Conservation (phyloP, 2,888 invertebrate species). For the Resseliella maxima region DNA sequence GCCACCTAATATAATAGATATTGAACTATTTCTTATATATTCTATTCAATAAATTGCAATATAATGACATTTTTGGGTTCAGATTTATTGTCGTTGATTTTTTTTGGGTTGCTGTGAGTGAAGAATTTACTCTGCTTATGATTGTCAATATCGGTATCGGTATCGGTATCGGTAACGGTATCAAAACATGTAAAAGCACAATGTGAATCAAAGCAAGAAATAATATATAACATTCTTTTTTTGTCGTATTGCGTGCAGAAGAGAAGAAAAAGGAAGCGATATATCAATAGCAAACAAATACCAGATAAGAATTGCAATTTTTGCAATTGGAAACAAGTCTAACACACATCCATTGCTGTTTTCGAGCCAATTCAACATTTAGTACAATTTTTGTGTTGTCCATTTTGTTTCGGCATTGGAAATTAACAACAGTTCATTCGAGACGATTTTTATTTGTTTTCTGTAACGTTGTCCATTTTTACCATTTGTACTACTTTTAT, state of each 20-base stretch:
- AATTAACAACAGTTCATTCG: slow-evolving; percentile 48
- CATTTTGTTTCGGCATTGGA: slow-evolving; percentile 28
- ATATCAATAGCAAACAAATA: slow-evolving; percentile 44
- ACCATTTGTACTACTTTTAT: neutral
- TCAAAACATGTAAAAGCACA: neutral
- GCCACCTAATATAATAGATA: too few species aligned
- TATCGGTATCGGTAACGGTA: too few species aligned
- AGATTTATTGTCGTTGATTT: too few species aligned
- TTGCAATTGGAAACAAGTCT: slow-evolving; percentile 16
- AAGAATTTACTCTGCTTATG: too few species aligned
- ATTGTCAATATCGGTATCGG: too few species aligned
- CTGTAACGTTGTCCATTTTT: slow-evolving; percentile 11
- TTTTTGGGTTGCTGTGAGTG: too few species aligned
- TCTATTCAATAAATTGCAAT: too few species aligned
- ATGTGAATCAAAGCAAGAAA: neutral
- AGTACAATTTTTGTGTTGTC: slow-evolving; percentile 41
- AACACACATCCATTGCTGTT: slow-evolving; percentile 31
- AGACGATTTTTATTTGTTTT: slow-evolving; percentile 22
- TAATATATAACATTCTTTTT: too few species aligned
- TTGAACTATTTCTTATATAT: too few species aligned
- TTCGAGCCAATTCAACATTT: slow-evolving; percentile 53
- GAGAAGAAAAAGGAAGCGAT: slow-evolving; percentile 21
- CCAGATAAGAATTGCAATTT: slow-evolving; percentile 34
- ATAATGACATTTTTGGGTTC: too few species aligned
- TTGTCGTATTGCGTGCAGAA: neutral